Evolutionary conservation across 2,888 invertebrate species (phyloP).

Genomic region (Chrysolina haemoptera): DNA sequence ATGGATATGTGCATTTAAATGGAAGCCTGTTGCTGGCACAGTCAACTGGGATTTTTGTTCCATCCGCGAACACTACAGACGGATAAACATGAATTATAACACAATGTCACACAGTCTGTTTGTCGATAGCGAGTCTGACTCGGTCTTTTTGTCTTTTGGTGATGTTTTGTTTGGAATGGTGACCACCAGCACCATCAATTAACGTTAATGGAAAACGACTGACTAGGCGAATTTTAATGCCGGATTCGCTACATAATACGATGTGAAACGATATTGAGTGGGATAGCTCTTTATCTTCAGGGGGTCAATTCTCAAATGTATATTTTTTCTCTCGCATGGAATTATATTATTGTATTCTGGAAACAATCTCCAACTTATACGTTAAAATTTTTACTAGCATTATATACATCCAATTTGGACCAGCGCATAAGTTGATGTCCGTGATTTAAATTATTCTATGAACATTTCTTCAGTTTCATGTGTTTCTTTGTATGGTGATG

Average conservation of each 20-base stretch:
- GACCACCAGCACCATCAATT: conserved; percentile 8
- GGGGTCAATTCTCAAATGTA: too few relatives aligned
- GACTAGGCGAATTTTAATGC: not conserved
- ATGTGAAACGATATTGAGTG: too few relatives aligned
- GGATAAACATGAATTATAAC: conserved; percentile 34
- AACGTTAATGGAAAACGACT: not conserved
- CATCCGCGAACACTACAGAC: conserved; percentile 30
- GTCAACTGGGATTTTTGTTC: conserved; percentile 32
- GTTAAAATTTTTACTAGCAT: too few relatives aligned
- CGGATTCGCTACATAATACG: not conserved
- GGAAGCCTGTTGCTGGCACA: conserved; percentile 35
- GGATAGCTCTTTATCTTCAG: too few relatives aligned
- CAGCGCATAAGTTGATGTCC: too few relatives aligned
- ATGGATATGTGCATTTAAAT: conserved; percentile 37
- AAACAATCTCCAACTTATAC: too few relatives aligned
- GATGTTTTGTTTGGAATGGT: not conserved
- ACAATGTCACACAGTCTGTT: not conserved
- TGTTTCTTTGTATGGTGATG: too few relatives aligned
- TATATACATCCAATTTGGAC: too few relatives aligned
- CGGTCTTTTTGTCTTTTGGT: conserved; percentile 6
- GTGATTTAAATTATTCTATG: too few relatives aligned
- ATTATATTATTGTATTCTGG: too few relatives aligned
- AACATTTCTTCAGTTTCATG: too few relatives aligned
- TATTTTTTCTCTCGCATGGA: too few relatives aligned
- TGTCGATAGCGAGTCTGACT: conserved; percentile 3